Evolutionary conservation across 2,113 vertebrate genomes (phyloP).

Genomic region (Neogobius melanostomus): DNA sequence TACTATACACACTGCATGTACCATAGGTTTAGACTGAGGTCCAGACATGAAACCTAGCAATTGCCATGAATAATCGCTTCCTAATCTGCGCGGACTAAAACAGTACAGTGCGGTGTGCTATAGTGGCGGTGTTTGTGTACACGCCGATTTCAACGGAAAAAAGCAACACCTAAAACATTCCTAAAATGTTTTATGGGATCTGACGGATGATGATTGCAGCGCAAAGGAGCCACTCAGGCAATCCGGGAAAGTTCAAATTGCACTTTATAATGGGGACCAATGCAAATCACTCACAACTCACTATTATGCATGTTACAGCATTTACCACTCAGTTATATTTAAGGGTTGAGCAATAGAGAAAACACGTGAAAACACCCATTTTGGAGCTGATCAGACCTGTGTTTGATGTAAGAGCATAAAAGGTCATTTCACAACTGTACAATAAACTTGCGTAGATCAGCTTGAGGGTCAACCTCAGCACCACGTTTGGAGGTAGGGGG

Average conservation of each 20-base stretch:
- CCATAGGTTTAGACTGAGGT: constrained; percentile 15
- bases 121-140: neutral
- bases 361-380: neutral
- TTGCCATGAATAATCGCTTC: constrained; percentile 53
- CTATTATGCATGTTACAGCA: constrained; percentile 3
- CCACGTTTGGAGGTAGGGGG: no score
- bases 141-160: constrained; percentile 27
- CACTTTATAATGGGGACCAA: constrained; percentile 7
- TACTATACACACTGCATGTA: constrained; percentile 64
- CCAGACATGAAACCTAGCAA: constrained; percentile 45
- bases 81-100: constrained; percentile 51
- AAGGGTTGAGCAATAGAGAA: neutral
- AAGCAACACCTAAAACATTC: constrained; percentile 29
- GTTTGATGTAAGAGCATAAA: no score
- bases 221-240: constrained; percentile 1
- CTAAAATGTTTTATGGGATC: constrained; percentile 26
- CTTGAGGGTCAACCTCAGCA: no score
- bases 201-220: constrained; percentile 42
- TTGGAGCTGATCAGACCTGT: neutral
- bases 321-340: neutral
- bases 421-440: no score
- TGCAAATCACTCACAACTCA: neutral
- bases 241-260: constrained; percentile 27
- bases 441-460: no score
- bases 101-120: constrained; percentile 4